A percentile compares a stretch with the other conserved stretches of the same genome.
Evolutionary conservation across 2,113 vertebrate species (phyloP).

Genomic region (Petroica traversi): DNA sequence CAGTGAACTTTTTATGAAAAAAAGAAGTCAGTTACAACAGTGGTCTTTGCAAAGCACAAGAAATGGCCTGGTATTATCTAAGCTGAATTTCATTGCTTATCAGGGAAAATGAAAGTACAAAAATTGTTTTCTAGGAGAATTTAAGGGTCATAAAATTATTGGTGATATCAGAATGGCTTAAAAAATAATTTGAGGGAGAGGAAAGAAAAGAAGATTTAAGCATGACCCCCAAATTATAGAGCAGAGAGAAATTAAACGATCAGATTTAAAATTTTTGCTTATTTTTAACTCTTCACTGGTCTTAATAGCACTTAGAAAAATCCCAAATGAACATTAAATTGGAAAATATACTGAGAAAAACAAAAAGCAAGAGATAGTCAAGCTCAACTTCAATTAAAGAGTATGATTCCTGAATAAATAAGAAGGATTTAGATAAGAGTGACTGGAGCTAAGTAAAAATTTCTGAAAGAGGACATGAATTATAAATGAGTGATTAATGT

Average conservation of each 20-base stretch:
- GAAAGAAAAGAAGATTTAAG: not conserved
- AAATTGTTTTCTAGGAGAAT: not conserved
- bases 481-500: not conserved
- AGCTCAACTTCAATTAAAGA: not conserved
- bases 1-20: not conserved
- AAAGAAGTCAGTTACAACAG: not conserved
- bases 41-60: not conserved
- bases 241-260: not conserved
- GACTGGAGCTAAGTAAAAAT: not conserved
- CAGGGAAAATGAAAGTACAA: not conserved
- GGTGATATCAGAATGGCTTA: not conserved
- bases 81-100: not conserved
- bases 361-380: not conserved
- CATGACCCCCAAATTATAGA: not conserved
- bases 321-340: not conserved
- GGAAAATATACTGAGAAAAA: not conserved
- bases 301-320: not conserved
- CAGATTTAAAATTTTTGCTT: not conserved
- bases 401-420: conserved; percentile 9
- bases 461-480: not conserved
- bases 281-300: not conserved
- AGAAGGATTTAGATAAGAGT: conserved; percentile 1
- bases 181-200: not conserved
- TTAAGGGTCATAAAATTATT: not conserved
- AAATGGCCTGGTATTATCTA: not conserved